Evolutionary conservation across 1,140 invertebrate species (phyloP).

Genomic region (Bradynema listronoti): DNA sequence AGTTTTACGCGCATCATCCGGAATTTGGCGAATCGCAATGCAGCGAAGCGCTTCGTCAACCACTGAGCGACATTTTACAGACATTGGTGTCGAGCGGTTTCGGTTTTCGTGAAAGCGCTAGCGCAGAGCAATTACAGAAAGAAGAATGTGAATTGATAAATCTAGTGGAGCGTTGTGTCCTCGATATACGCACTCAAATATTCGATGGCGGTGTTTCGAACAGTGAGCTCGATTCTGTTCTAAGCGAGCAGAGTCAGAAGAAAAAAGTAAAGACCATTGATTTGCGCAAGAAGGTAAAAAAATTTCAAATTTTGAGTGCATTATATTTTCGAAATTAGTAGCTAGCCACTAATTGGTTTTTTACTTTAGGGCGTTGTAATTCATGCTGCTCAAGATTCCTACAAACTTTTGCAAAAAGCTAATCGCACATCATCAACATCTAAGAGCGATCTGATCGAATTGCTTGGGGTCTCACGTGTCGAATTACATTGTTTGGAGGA

Average conservation of each 20-base stretch:
- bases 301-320: background rate
- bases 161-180: background rate
- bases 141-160: background rate
- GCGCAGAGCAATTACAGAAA: background rate
- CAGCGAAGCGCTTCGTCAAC: background rate
- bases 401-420: background rate
- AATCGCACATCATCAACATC: background rate
- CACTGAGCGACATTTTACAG: background rate
- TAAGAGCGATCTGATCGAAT: constrained; percentile 1
- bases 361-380: constrained; percentile 1
- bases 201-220: background rate
- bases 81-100: background rate
- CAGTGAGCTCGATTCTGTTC: background rate
- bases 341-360: too few relatives aligned
- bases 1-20: constrained; percentile 45
- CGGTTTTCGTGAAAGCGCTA: background rate
- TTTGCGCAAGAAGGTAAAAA: background rate
- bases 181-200: background rate
- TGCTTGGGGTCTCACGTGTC: background rate
- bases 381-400: background rate
- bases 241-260: background rate
- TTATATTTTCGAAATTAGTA: too few relatives aligned
- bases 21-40: background rate
- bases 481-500: background rate
- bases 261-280: background rate